Base-by-base conservation (phyloP, 53 echinoderm and acorn worm genomes). In the Glandiceps talaboti region DNA sequence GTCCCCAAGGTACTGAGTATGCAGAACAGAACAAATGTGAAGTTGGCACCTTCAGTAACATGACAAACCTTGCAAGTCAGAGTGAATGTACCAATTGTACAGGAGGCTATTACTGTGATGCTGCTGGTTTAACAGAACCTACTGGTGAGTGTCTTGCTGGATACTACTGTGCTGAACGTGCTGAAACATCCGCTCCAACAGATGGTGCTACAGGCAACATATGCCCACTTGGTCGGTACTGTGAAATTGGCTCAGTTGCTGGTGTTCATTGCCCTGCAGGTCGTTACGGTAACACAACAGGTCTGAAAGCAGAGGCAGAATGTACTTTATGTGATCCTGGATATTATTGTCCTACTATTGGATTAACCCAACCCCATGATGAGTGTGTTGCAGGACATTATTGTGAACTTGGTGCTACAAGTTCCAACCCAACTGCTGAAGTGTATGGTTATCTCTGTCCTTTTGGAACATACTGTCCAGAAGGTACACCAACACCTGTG, bases 21-120 rank as follows among this genome's bases (percentile, higher is more conserved):
- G 96, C 93, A 1, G 74, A 93, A 27, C 96, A 96, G 93, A 93
- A 93, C 80, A 93, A 91, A 78, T 96, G 96, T 74, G 90, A 90
- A 0, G 73, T 85, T 0, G 96, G 96, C 27, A 96, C 93, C 0
- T 96, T 90, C 86, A 92, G 92, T 77, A 96, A 96, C 82, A 81
- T 87, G 86, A 93, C 96, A 0, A 87, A 83, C 72, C 82, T 96
- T 31, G 91, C 92, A 0, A 89, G 87, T 76, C 80, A 80, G 26
- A 92, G 79, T 73, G 89, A 92, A 31, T 95, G 95, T 64, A 90
- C 92, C 6, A 78, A 74, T 0, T 96, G 96, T 76, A 92, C 90
- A 74, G 93, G 91, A 33, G 96, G 96, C 1, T 92, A 88, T 84
- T 96, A 96, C 87, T 96, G 93, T 85, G 89, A 88, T 31, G 91